Base-by-base conservation (phyloP, 2,888 invertebrate genomes). In the Aspidiotus rigidus region DNA sequence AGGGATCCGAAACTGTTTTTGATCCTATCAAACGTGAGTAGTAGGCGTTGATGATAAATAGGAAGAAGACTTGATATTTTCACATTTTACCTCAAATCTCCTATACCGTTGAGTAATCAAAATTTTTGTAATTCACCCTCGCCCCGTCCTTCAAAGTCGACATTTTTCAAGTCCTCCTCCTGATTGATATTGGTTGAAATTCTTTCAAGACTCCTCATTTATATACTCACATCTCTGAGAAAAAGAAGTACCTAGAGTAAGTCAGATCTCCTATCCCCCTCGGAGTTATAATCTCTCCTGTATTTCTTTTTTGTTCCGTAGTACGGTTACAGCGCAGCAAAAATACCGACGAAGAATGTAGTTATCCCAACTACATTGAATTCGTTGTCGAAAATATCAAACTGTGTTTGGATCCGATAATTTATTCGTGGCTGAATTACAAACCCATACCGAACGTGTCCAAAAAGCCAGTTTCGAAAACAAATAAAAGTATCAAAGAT, bases 361-460 rank as follows among this genome's bases (percentile, higher is more conserved):
- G 61, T 13, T 70, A 72, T n/a, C 73, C 73, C 10, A 72, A 73
- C 15, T 54, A 73, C 10, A 60, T 74, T 7, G 73, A 70, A 55
- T 72, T 73, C 70, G 71, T 66, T n/a, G 15, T 74, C n/a, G 69
- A 71, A 59, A 72, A 72, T 28, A 69, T 74, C 15, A 72, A 73
- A 66, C 53, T 73, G 16, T 72, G 72, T 60, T 60, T 73, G 9
- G 73, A 74, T 66, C 72, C 72, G 16, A 70, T 73, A 16, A 62
- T 74, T 16, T 73, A 73, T 66, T 70, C 73, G 15, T 74, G 74
- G 74, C 59, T 74, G 2, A 69, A 71, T 44, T 74, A 74, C 63
- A 64, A 71, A 7, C 60, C 67, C 7, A n/a, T 53, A 39, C 28
- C 60, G 1, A 41, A n/a, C 39, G 13, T 49, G 1, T 41, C n/a